phyloP scores from a whole-genome alignment of 1,140 invertebrate genomes.

The Heliothis subflexa region DNA sequence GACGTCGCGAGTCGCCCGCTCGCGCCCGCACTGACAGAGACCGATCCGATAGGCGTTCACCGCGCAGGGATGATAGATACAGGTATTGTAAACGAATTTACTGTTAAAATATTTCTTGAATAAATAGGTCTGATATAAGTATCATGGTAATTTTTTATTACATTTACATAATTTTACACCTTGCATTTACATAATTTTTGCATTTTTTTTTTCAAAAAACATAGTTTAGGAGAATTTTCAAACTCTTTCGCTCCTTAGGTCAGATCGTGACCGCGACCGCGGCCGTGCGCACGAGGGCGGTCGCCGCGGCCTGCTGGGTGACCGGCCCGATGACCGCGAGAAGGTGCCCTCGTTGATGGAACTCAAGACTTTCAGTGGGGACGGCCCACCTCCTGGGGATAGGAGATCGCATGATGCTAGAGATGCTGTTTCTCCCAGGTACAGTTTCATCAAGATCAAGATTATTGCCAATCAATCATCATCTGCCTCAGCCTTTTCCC shows the following conservation, averaged over 20 bases:
- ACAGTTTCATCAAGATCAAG: not conserved
- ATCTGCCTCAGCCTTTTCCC: too few relatives aligned
- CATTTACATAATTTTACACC: too few relatives aligned
- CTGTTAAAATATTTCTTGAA: not conserved
- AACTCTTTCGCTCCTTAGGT: conserved; percentile 7
- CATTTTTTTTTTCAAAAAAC: too few relatives aligned
- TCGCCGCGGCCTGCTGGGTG: conserved; percentile 74
- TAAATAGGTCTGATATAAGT: too few relatives aligned
- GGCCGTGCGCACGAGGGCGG: conserved; percentile 34
- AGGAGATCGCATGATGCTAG: conserved; percentile 63
- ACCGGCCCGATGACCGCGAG: conserved; percentile 69
- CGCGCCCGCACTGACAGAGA: conserved; percentile 49
- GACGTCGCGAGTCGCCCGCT: conserved; percentile 52
- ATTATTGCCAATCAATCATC: too few relatives aligned
- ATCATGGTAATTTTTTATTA: too few relatives aligned
- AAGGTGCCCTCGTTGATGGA: conserved; percentile 75
- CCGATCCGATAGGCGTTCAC: conserved; percentile 58
- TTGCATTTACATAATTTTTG: too few relatives aligned
- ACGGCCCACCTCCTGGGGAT: conserved; percentile 30
- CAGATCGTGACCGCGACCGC: conserved; percentile 50
- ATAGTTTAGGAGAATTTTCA: too few relatives aligned
- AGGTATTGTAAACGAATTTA: conserved; percentile 46
- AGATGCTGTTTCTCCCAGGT: conserved; percentile 77
- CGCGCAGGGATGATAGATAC: conserved; percentile 60
- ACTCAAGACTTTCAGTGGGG: conserved; percentile 70